These are phyloP conservation scores for Ceyx erithaca DNA, from an alignment of 2,797 vertebrate species.

Conservation along the genomic window DNA sequence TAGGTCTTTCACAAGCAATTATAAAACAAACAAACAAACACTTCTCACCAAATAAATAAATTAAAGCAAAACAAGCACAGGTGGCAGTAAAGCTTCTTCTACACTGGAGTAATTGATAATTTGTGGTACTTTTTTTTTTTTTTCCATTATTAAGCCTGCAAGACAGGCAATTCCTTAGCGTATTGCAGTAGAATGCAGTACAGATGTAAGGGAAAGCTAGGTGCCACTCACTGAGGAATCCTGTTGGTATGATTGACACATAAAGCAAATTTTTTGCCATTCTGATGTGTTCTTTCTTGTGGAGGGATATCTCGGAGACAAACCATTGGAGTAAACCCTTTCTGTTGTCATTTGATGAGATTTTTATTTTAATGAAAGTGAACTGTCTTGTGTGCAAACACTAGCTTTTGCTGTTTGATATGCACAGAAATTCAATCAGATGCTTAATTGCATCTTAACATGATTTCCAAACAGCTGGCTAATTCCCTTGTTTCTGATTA, in stretches of 20 bases:
- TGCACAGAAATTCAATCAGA: constrained; percentile 94
- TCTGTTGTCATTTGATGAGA: constrained; percentile 63
- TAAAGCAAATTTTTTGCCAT: constrained; percentile 67
- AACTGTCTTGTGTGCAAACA: constrained; percentile 79
- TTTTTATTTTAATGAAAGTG: constrained; percentile 76
- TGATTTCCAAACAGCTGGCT: constrained; percentile 93
- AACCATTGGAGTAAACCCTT: constrained; percentile 66
- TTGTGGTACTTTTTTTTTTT: constrained; percentile 38
- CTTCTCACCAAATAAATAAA: neutral
- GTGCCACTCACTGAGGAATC: constrained; percentile 70
- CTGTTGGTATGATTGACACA: constrained; percentile 72
- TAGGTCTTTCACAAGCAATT: neutral
- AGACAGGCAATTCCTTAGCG: constrained; percentile 68
- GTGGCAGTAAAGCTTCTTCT: constrained; percentile 17
- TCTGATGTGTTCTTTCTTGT: constrained; percentile 73
- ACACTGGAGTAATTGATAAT: constrained; percentile 58
- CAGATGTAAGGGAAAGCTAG: constrained; percentile 67
- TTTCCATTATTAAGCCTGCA: neutral
- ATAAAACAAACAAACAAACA: neutral
- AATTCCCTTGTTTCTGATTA: constrained; percentile 97
- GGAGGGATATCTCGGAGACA: constrained; percentile 71
- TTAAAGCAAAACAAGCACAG: constrained; percentile 12
- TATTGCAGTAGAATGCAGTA: constrained; percentile 58
- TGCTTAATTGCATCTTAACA: constrained; percentile 97
- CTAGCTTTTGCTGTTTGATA: constrained; percentile 80